Percentiles rank a stretch among this genome's conserved stretches.
Conservation (phyloP, 2,797 vertebrate genomes). For the Alfaro cultratus region DNA sequence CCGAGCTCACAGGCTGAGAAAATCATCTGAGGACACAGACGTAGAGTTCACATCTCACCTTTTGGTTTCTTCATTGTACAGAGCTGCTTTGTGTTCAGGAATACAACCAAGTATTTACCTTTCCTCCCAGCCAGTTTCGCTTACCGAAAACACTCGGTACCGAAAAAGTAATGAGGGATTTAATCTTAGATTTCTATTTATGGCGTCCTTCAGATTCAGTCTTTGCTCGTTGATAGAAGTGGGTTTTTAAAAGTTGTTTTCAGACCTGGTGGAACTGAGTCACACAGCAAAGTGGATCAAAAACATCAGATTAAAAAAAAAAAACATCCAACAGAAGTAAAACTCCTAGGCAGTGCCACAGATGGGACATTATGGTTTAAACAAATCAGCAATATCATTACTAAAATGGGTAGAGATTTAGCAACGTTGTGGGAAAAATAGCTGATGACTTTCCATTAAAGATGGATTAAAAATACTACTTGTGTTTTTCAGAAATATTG, state of each 20-base stretch:
- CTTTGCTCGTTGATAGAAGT: background rate
- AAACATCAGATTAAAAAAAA: background rate
- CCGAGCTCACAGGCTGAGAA: slow-evolving; percentile 83
- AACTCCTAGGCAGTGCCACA: too few relatives aligned
- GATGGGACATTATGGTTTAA: too few relatives aligned
- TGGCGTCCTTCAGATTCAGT: background rate
- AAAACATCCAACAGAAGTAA: too few relatives aligned
- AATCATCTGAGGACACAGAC: slow-evolving; percentile 68
- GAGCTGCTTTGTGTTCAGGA: background rate
- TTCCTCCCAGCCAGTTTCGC: background rate
- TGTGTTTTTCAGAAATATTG: too few relatives aligned
- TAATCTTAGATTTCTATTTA: background rate
- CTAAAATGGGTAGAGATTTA: too few relatives aligned
- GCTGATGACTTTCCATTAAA: too few relatives aligned
- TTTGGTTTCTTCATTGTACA: background rate
- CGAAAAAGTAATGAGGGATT: background rate
- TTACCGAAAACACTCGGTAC: background rate
- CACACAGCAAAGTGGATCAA: background rate
- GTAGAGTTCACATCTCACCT: background rate
- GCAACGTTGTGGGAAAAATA: too few relatives aligned
- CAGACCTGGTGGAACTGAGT: background rate
- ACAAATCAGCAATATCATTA: too few relatives aligned
- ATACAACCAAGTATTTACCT: background rate
- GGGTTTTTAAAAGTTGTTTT: background rate
- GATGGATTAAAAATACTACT: too few relatives aligned